phyloP scores from a whole-genome alignment of 2,888 invertebrate genomes.

The Caenorhabditis panamensis region DNA sequence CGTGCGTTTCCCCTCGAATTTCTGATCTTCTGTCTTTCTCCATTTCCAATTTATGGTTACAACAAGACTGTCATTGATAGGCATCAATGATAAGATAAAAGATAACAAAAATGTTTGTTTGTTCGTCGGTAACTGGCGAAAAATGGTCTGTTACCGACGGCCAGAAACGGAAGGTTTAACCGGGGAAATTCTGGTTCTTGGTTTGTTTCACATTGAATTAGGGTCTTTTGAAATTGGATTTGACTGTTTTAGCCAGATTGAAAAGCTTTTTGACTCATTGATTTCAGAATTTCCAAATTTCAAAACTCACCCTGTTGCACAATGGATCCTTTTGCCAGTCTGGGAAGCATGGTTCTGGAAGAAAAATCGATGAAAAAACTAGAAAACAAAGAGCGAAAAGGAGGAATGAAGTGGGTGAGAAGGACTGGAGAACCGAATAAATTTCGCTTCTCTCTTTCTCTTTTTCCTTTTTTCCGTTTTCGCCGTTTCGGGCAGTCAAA shows the following conservation, averaged over 20 bases:
- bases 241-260: too few species aligned
- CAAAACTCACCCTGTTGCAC: slow-evolving; percentile 53
- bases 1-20: slow-evolving; percentile 13
- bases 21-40: slow-evolving; percentile 26
- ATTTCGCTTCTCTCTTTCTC: slow-evolving; percentile 9
- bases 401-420: slow-evolving; percentile 41
- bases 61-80: too few species aligned
- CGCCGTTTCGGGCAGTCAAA: too few species aligned
- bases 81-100: slow-evolving; percentile 27
- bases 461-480: too few species aligned
- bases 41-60: too few species aligned
- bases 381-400: slow-evolving; percentile 20
- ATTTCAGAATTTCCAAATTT: neutral
- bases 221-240: too few species aligned
- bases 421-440: slow-evolving; percentile 50
- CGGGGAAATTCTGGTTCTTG: too few species aligned
- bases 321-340: slow-evolving; percentile 52
- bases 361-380: slow-evolving; percentile 30
- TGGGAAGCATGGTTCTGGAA: slow-evolving; percentile 48
- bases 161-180: too few species aligned
- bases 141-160: too few species aligned
- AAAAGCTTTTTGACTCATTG: too few species aligned
- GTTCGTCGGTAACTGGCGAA: too few species aligned
- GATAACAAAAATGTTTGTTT: slow-evolving; percentile 32
- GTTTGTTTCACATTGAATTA: too few species aligned